Base-by-base conservation (phyloP, 2,797 vertebrate species). In the Echiichthys vipera region DNA sequence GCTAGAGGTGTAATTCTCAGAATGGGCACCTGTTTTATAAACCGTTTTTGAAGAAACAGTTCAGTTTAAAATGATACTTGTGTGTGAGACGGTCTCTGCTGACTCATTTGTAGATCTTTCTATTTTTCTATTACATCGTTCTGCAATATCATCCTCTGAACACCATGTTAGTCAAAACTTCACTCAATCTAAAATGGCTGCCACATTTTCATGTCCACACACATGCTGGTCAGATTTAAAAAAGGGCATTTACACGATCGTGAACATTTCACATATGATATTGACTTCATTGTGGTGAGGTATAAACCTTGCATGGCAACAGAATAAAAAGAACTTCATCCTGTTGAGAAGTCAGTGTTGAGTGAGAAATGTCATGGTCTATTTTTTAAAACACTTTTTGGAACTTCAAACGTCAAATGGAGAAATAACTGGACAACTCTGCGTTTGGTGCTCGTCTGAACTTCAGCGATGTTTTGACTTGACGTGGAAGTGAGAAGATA, bases 401-500 rank as follows among this genome's bases (percentile, higher is more conserved):
- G 11, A 47, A 34, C 37, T 55, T 58, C 29, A 63, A n/a, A n/a
- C n/a, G 20, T 54, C 12, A 22, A 27, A 47, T 18, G 12, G 36
- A 7, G 27, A 51, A 47, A 27, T 14, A 56, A 56, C 5, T n/a
- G 29, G 3, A 37, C 27, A 30, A 15, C 34, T 45, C 5, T 39
- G 47, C 5, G 29, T 67, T 61, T 65, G 57, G 17, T 39, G 17
- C 69, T 53, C 0, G n/a, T 46, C 51, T 71, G 75, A 76, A 74
- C 65, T 63, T 63, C 34, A 13, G 50, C 22, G 50, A 57, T 65
- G 45, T 74, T 43, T 40, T 15, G 6, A 9, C 12, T 36, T 39
- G 55, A 71, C 34, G 17, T 20, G 13, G 25, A 53, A 61, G 46
- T 22, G 50, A 63, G 53, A 56, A 46, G 73, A 81, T 72, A 49